These are phyloP conservation scores for Himalopsyche anomala DNA, from an alignment of 2,888 invertebrate genomes.

Conservation along the genomic window DNA sequence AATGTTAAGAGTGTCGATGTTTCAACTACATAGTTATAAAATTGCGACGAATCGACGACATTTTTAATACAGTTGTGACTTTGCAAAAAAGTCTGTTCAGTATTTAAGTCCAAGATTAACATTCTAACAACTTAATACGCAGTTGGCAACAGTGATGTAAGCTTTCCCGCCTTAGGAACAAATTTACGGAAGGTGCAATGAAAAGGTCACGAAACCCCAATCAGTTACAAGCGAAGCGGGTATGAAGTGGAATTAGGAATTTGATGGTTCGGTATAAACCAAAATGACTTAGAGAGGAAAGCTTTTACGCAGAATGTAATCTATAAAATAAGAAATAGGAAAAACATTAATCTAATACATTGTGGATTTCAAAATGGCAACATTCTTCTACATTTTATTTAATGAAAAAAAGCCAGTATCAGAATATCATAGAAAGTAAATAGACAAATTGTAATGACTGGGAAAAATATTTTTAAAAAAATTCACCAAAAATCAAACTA, in stretches of 20 bases:
- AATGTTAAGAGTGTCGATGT: too few relatives aligned
- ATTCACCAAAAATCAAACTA: too few relatives aligned
- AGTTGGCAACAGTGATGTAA: constrained; percentile 9
- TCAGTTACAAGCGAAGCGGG: constrained; percentile 2
- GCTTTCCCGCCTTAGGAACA: background rate
- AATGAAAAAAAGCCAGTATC: background rate
- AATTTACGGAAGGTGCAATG: constrained; percentile 33
- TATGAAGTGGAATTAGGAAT: constrained; percentile 38
- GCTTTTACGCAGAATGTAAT: constrained; percentile 13
- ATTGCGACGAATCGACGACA: constrained; percentile 1
- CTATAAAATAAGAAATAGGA: constrained; percentile 30
- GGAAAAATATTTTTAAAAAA: too few relatives aligned
- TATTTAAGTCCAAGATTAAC: background rate
- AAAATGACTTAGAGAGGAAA: constrained; percentile 21
- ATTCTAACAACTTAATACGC: constrained; percentile 15
- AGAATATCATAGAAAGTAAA: too few relatives aligned
- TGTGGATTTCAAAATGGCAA: background rate
- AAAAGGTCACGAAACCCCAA: constrained; percentile 39
- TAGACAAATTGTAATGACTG: background rate
- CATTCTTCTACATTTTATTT: background rate
- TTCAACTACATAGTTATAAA: background rate
- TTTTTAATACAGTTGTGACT: background rate
- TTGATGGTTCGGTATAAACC: constrained; percentile 31
- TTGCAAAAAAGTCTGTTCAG: background rate
- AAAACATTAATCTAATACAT: constrained; percentile 4